A percentile compares a stretch with the other conserved stretches of the same genome.
Conservation (phyloP, 2,888 invertebrate species). For the Incurvaria masculella region DNA sequence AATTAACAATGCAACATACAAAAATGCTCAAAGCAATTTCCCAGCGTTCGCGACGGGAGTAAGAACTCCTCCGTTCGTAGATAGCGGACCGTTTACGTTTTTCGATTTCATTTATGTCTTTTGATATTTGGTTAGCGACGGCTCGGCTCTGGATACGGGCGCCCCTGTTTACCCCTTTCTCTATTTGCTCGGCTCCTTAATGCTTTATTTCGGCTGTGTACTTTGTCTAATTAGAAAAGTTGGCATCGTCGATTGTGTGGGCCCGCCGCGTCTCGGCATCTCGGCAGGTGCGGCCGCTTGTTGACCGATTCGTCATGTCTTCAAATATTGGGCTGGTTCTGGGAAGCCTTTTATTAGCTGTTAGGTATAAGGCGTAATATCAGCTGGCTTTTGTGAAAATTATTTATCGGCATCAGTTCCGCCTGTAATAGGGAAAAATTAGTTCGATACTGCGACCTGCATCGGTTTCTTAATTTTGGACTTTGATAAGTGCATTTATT, state of each 20-base stretch:
- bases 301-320: not conserved
- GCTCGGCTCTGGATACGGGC: conserved; percentile 27
- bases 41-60: too few species aligned
- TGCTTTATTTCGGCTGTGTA: conserved; percentile 54
- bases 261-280: not conserved
- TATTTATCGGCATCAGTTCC: too few species aligned
- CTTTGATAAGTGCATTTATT: too few species aligned
- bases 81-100: not conserved
- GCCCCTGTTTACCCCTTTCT: conserved; percentile 28
- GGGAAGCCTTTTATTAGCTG: too few species aligned
- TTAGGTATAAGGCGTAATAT: too few species aligned
- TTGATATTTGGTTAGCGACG: conserved; percentile 37
- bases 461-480: too few species aligned
- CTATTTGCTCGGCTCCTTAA: conserved; percentile 51
- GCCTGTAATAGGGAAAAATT: too few species aligned
- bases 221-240: conserved; percentile 55
- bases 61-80: too few species aligned
- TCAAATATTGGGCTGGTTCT: not conserved
- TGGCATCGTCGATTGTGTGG: conserved; percentile 28
- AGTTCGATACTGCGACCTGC: too few species aligned
- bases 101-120: conserved; percentile 21
- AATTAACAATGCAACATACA: too few species aligned
- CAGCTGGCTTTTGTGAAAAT: too few species aligned
- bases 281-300: not conserved
- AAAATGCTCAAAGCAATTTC: too few species aligned